Evolutionary conservation across 2,888 invertebrate genomes (phyloP).

Genomic region (Kryphioiulus occultus): DNA sequence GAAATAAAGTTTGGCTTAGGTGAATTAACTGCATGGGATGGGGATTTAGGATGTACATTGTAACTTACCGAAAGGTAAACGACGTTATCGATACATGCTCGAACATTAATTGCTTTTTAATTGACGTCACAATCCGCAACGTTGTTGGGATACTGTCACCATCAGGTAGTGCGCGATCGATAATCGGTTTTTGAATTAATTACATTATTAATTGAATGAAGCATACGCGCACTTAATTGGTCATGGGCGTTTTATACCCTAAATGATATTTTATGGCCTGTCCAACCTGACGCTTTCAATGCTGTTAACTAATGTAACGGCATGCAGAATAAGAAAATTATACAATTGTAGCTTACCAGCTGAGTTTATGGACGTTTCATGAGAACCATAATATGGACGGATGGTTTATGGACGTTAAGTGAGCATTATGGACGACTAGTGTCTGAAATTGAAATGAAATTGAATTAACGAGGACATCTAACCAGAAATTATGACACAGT

Average conservation of each 20-base stretch:
- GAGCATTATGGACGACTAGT: no score
- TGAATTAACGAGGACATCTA: no score
- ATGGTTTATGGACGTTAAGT: no score
- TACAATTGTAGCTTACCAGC: neutral
- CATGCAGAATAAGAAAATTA: neutral
- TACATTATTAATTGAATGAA: neutral
- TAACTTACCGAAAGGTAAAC: neutral
- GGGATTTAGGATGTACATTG: neutral
- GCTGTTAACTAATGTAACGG: neutral
- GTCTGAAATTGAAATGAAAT: no score
- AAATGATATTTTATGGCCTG: neutral
- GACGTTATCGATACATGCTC: neutral
- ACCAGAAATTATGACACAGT: no score
- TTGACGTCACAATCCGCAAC: slow-evolving; percentile 3
- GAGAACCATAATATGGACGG: no score
- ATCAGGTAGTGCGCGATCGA: neutral
- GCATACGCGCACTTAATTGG: neutral
- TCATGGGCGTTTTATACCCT: neutral
- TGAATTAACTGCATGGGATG: neutral
- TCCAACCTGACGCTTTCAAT: no score
- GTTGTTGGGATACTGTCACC: neutral
- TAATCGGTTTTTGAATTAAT: neutral
- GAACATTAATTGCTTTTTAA: neutral
- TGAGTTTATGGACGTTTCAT: no score
- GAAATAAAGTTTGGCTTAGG: no score